Percentiles rank a stretch among this genome's conserved stretches.
Conservation (phyloP, 2,113 vertebrate genomes). For the Pungitius pungitius region DNA sequence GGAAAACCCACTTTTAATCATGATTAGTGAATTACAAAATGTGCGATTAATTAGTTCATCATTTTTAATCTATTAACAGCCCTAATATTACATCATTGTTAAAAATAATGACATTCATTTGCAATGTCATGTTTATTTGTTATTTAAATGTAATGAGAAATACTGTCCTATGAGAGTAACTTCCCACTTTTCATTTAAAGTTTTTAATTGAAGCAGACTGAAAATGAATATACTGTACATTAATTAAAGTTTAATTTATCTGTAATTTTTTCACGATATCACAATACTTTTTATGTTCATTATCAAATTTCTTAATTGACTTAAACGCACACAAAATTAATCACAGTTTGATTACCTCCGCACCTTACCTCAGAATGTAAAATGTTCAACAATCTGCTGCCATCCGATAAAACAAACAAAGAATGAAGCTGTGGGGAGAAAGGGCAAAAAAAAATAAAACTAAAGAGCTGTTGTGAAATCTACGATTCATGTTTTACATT, state of each 20-base stretch:
- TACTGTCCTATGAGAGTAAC: not conserved
- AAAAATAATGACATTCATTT: not conserved
- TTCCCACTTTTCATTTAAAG: not conserved
- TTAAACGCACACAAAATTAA: conserved; percentile 11
- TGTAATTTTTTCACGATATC: conserved; percentile 15
- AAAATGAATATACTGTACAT: conserved; percentile 2
- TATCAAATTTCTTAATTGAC: conserved; percentile 33
- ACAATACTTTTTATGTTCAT: conserved; percentile 6
- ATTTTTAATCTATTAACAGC: no score
- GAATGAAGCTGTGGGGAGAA: not conserved
- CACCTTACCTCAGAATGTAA: conserved; percentile 22
- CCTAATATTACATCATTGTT: not conserved
- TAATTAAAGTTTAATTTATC: conserved; percentile 29
- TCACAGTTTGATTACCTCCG: conserved; percentile 7
- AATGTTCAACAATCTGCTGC: conserved; percentile 33
- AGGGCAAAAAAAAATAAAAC: not conserved
- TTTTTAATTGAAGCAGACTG: conserved; percentile 12
- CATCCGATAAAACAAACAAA: conserved; percentile 46
- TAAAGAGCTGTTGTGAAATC: conserved; percentile 1
- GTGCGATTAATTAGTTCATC: no score
- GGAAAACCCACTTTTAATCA: no score
- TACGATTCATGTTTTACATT: not conserved
- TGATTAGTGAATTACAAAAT: no score
- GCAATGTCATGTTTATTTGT: not conserved
- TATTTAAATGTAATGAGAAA: not conserved